Evolutionary conservation across 2,888 invertebrate species (phyloP).

Genomic region (Orthosia incerta): DNA sequence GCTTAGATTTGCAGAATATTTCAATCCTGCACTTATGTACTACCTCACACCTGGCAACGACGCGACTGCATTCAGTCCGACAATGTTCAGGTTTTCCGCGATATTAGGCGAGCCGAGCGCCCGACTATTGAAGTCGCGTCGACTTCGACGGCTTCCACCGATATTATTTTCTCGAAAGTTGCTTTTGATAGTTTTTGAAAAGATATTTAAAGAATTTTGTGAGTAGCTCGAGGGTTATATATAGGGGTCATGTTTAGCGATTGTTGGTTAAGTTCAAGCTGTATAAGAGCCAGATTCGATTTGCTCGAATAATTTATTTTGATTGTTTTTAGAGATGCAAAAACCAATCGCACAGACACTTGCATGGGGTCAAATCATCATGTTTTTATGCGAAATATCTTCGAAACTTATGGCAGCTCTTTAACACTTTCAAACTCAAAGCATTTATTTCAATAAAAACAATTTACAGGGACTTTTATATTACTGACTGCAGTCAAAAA

Average conservation of each 20-base stretch:
- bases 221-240: constrained; percentile 5
- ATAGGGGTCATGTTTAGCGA: not conserved
- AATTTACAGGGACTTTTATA: too few relatives aligned
- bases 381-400: not conserved
- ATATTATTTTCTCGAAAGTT: constrained; percentile 47
- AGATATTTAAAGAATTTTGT: constrained; percentile 30
- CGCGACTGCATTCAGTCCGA: constrained; percentile 67
- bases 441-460: too few relatives aligned
- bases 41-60: constrained; percentile 26
- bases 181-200: constrained; percentile 37
- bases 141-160: constrained; percentile 37
- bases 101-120: constrained; percentile 43
- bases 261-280: not conserved
- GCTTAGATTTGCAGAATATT: constrained; percentile 43
- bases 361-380: too few relatives aligned
- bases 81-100: constrained; percentile 47
- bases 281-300: not conserved
- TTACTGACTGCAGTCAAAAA: too few relatives aligned
- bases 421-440: not conserved
- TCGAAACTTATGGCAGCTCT: not conserved
- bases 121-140: constrained; percentile 38
- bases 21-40: constrained; percentile 46
- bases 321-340: too few relatives aligned
- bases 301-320: not conserved
- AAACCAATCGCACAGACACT: too few relatives aligned